Evolutionary conservation across 2,113 vertebrate species (phyloP), one percentile per base, ranked within the genome.

Genomic region (Aspiorhynchus laticeps): DNA sequence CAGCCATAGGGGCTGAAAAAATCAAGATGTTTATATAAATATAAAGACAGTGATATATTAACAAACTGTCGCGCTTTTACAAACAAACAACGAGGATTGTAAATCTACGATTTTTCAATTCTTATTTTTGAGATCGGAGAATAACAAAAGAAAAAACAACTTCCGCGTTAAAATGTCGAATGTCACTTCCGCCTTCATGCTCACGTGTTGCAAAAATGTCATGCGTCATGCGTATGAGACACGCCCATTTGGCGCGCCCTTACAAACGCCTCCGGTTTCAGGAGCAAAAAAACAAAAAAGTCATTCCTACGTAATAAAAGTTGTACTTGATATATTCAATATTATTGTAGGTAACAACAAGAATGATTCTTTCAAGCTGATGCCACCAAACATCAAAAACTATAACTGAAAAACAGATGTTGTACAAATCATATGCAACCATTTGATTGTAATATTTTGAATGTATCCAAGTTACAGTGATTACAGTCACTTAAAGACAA

Each of bases 141-240:
- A 87, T 79, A 86, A 84, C 84, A 90, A 53, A 85, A 69, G 85
- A 84, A 83, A 43, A 63, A 81, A 89, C 82, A 90, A 95, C 95
- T 96, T 95, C 95, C 94, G 93, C 90, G 94, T 94, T 91, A 91
- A 93, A 91, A 86, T 91, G 90, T 92, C 91, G 91, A 93, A 88
- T 92, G 88, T 91, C 89, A 91, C 91, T 92, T 91, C 90, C 90
- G 90, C 67, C 88, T 87, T 11, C 24, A 53, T 11, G 48, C 7
- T 84, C 87, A 91, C 88, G 91, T 94, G 92, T 89, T 69, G 33
- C 56, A 87, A 82, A 88, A 92, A 91, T 90, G 87, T n/a, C 7
- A 21, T 91, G 93, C 93, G 93, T 94, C 91, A 94, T 28, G 2
- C 1, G 69, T 0, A 7, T 2, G 38, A 41, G 61, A 86, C 51